Percentiles rank a stretch among this genome's conserved stretches.
Evolutionary conservation across 1,140 invertebrate genomes (phyloP).

Genomic region (Branchinecta lynchi): DNA sequence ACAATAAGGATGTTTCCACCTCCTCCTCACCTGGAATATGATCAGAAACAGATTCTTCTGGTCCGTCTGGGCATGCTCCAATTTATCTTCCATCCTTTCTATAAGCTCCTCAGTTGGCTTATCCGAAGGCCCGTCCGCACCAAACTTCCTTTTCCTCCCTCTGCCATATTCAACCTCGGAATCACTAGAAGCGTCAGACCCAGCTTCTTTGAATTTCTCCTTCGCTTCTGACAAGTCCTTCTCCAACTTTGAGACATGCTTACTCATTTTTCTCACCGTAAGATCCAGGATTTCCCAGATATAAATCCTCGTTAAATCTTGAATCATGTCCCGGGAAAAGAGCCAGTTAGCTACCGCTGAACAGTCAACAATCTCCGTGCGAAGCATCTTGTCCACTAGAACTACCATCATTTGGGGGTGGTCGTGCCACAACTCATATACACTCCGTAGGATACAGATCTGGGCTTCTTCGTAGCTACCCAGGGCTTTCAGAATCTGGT

Average conservation of each 20-base stretch:
- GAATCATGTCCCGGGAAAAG: slow-evolving; percentile 89
- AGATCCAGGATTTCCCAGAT: slow-evolving; percentile 95
- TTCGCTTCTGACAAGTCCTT: slow-evolving; percentile 68
- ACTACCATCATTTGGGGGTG: slow-evolving; percentile 78
- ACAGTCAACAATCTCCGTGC: slow-evolving; percentile 92
- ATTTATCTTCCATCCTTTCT: slow-evolving; percentile 85
- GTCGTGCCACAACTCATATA: slow-evolving; percentile 83
- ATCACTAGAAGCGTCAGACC: slow-evolving; percentile 45
- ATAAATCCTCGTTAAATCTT: slow-evolving; percentile 75
- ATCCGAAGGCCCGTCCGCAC: slow-evolving; percentile 39
- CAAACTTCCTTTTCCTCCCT: slow-evolving; percentile 35
- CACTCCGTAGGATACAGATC: slow-evolving; percentile 77
- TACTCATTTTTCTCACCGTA: slow-evolving; percentile 92
- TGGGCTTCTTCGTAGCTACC: slow-evolving; percentile 90
- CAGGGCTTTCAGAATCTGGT: slow-evolving; percentile 78
- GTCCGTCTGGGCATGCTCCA: slow-evolving; percentile 85
- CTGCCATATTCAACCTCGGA: slow-evolving; percentile 49
- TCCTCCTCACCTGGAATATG: slow-evolving; percentile 60
- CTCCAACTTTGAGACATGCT: slow-evolving; percentile 74
- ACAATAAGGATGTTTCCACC: not conserved
- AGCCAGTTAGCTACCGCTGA: slow-evolving; percentile 96
- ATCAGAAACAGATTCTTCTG: slow-evolving; percentile 94
- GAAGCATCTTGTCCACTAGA: slow-evolving; percentile 89
- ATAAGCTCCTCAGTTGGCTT: slow-evolving; percentile 72
- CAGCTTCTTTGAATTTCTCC: slow-evolving; percentile 57